Percentiles rank a stretch among this genome's conserved stretches.
phyloP scores from a whole-genome alignment of 1,140 invertebrate genomes.

The Caenorhabditis inopinata region DNA sequence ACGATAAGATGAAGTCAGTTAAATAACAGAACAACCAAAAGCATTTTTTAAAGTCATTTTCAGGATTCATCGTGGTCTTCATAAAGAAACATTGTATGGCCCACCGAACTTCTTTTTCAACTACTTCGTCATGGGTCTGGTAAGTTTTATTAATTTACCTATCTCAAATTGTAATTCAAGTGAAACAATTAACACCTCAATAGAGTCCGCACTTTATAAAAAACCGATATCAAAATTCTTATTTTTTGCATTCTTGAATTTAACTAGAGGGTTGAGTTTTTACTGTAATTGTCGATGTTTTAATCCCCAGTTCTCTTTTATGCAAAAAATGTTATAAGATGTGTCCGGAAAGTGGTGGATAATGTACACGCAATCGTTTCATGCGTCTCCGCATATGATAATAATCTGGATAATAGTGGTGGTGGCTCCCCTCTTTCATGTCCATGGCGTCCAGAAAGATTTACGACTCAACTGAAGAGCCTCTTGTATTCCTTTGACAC shows the following conservation, averaged over 20 bases:
- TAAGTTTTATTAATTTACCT: slow-evolving; percentile 45
- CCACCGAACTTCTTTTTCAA: slow-evolving; percentile 65
- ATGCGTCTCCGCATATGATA: slow-evolving; percentile 7
- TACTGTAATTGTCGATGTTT: no score
- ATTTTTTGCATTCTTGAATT: no score
- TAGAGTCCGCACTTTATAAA: no score
- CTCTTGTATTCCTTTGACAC: slow-evolving; percentile 1
- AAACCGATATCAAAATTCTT: no score
- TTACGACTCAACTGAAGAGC: not conserved
- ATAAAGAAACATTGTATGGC: slow-evolving; percentile 41
- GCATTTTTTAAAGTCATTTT: no score
- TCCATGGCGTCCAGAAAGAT: slow-evolving; percentile 28
- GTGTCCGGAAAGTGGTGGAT: not conserved
- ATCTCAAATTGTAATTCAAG: no score
- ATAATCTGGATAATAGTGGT: slow-evolving; percentile 23
- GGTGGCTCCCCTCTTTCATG: not conserved
- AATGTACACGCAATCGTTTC: slow-evolving; percentile 13
- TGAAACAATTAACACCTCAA: no score
- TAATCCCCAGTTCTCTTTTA: no score
- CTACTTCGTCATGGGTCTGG: slow-evolving; percentile 63
- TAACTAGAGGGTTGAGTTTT: no score
- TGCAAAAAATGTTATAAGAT: no score
- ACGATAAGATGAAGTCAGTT: slow-evolving; percentile 61
- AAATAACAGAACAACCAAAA: no score
- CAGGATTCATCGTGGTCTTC: slow-evolving; percentile 55